phyloP scores from a whole-genome alignment of 2,113 vertebrate genomes.

The Diadophis punctatus region DNA sequence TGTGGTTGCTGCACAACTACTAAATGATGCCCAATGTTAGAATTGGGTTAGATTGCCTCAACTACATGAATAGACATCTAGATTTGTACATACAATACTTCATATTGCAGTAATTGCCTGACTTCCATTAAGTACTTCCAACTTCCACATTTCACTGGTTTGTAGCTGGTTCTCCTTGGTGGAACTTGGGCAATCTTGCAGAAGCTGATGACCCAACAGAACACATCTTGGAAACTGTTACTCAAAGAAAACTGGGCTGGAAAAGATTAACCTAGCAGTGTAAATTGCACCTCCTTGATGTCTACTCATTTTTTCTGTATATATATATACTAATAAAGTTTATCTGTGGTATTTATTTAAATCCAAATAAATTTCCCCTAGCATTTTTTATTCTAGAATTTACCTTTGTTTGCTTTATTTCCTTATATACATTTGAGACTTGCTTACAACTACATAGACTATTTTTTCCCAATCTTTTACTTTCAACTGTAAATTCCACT shows the following conservation, averaged over 20 bases:
- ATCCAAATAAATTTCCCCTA: background rate
- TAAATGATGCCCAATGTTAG: background rate
- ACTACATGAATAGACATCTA: background rate
- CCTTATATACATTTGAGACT: background rate
- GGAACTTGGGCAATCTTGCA: background rate
- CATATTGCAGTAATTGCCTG: background rate
- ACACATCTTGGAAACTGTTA: background rate
- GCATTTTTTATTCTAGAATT: background rate
- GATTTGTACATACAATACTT: background rate
- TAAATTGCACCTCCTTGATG: background rate
- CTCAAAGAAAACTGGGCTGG: background rate
- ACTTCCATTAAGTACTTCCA: background rate
- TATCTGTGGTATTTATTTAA: background rate
- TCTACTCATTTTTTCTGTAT: background rate
- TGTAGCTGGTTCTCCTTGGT: background rate
- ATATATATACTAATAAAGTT: background rate
- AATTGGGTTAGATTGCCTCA: background rate
- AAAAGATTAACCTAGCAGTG: background rate
- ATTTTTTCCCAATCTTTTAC: background rate
- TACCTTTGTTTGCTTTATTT: background rate
- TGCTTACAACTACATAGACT: background rate
- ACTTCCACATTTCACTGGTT: background rate
- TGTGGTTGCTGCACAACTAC: background rate
- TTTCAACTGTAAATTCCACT: background rate
- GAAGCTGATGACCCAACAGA: background rate